Conservation (phyloP, 2,888 invertebrate genomes). For the Pegoplata infirma region DNA sequence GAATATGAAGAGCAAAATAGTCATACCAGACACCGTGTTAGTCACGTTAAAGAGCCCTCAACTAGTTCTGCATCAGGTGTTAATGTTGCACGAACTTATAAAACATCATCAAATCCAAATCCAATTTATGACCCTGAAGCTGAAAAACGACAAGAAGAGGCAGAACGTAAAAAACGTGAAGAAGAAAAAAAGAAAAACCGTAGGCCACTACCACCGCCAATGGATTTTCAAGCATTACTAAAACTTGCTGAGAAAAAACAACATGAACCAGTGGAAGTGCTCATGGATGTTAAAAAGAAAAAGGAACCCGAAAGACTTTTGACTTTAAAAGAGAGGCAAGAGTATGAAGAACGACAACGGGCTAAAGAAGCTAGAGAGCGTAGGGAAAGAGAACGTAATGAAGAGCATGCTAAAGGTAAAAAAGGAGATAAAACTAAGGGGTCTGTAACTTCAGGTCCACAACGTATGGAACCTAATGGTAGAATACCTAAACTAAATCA, state of each 20-base stretch:
- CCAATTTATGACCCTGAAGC: slow-evolving; percentile 73
- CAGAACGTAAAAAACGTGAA: slow-evolving; percentile 72
- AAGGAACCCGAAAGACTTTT: slow-evolving; percentile 84
- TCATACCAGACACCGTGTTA: slow-evolving; percentile 76
- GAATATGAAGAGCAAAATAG: slow-evolving; percentile 86
- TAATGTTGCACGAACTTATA: slow-evolving; percentile 67
- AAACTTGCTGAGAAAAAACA: slow-evolving; percentile 92
- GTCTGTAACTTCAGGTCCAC: slow-evolving; percentile 24
- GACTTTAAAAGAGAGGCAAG: slow-evolving; percentile 89
- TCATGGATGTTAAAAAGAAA: slow-evolving; percentile 77
- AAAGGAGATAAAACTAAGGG: slow-evolving; percentile 28
- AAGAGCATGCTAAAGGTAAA: slow-evolving; percentile 64
- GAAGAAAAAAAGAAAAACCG: slow-evolving; percentile 79
- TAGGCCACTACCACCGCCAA: slow-evolving; percentile 83
- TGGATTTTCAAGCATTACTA: slow-evolving; percentile 88
- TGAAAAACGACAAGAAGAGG: slow-evolving; percentile 71
- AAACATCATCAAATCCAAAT: slow-evolving; percentile 69
- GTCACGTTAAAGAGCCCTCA: slow-evolving; percentile 40
- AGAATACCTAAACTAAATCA: slow-evolving; percentile 80
- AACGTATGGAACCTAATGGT: slow-evolving; percentile 73
- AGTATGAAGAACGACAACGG: slow-evolving; percentile 86
- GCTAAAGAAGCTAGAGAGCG: slow-evolving; percentile 80
- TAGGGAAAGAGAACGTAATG: slow-evolving; percentile 75
- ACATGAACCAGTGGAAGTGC: slow-evolving; percentile 84
- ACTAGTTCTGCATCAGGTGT: slow-evolving; percentile 24